Conservation (phyloP, 1,140 invertebrate genomes). For the Caenorhabditis briggsae region DNA sequence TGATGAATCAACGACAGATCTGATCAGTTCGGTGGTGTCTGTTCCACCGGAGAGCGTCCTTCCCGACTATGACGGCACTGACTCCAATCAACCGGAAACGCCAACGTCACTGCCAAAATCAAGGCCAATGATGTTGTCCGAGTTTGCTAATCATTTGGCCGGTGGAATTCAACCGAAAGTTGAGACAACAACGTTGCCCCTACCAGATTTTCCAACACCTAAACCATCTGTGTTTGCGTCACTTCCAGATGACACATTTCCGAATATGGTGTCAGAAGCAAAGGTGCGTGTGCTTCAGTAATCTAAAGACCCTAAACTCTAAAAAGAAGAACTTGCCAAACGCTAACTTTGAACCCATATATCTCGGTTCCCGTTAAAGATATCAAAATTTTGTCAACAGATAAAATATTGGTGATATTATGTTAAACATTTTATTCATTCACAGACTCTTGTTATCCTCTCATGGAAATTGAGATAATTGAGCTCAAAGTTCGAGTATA, state of each 20-base stretch:
- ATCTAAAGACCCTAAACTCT: too few relatives aligned
- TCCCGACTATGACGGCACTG: conserved; percentile 4
- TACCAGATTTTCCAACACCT: conserved; percentile 43
- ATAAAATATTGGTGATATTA: too few relatives aligned
- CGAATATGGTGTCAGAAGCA: conserved; percentile 14
- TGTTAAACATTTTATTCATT: too few relatives aligned
- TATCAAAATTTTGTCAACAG: too few relatives aligned
- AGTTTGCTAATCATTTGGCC: conserved; percentile 34
- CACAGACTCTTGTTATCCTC: too few relatives aligned
- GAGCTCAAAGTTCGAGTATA: too few relatives aligned
- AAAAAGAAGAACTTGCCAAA: too few relatives aligned
- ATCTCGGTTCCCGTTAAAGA: too few relatives aligned
- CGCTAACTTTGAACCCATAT: too few relatives aligned
- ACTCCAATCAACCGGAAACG: conserved; percentile 18
- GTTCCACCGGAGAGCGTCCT: conserved; percentile 18
- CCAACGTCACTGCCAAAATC: background rate
- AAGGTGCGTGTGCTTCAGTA: background rate
- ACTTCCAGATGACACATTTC: conserved; percentile 21
- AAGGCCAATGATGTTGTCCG: conserved; percentile 25
- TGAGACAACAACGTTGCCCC: background rate
- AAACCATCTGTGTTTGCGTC: background rate
- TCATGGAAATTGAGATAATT: too few relatives aligned
- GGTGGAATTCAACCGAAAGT: background rate
- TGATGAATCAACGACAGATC: conserved; percentile 12
- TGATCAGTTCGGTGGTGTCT: conserved; percentile 27